These are phyloP conservation scores for Eubasilissa regina DNA, from an alignment of 1,140 invertebrate genomes.

Conservation along the genomic window DNA sequence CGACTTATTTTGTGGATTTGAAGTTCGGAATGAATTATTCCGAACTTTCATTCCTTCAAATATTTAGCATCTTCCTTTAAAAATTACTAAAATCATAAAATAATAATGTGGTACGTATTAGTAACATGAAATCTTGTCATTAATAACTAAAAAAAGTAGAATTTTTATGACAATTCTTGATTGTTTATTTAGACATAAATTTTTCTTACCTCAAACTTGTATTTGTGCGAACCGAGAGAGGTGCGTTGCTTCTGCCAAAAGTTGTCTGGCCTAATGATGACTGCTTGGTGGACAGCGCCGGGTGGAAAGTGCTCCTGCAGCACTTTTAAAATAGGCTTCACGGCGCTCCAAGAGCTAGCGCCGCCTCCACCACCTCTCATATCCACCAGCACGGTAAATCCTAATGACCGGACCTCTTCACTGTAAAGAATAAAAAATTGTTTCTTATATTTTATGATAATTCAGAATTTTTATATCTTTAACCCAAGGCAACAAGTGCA, in stretches of 20 bases:
- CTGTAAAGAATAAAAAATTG: conserved; percentile 78
- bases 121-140: too few species aligned
- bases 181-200: not conserved
- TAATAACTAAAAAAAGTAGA: too few species aligned
- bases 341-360: conserved; percentile 92
- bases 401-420: conserved; percentile 89
- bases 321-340: conserved; percentile 97
- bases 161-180: too few species aligned
- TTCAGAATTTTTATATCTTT: not conserved
- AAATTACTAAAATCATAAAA: too few species aligned
- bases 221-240: conserved; percentile 96
- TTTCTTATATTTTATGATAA: too few species aligned
- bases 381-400: conserved; percentile 96
- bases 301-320: conserved; percentile 95
- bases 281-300: conserved; percentile 87
- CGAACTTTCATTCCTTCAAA: too few species aligned
- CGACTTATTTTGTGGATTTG: too few species aligned
- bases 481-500: too few species aligned
- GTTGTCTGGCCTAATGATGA: conserved; percentile 98
- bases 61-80: too few species aligned
- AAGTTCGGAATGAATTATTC: too few species aligned
- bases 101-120: too few species aligned
- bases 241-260: conserved; percentile 99
- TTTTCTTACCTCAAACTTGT: conserved; percentile 95
- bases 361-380: conserved; percentile 86